Base-by-base conservation (phyloP, 2,888 invertebrate species). In the Oxyteleia sp. region DNA sequence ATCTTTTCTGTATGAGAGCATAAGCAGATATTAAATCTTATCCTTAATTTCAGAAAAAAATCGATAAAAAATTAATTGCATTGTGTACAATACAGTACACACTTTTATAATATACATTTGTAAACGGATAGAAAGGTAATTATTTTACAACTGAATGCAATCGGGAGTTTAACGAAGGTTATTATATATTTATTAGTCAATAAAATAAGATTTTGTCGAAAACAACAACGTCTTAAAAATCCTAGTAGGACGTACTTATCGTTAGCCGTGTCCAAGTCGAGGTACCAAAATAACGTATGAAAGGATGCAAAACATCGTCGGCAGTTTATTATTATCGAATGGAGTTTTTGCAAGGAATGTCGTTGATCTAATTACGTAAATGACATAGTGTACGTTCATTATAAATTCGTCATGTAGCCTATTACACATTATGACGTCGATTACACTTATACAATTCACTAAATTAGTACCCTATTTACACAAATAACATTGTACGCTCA, bases 211-310 rank as follows among this genome's bases (percentile, higher is more conserved):
- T 88, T 87, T 89, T 86, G 86, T 91, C 87, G 84, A 88, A 91
- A 88, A 93, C 90, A 91, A 91, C 90, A 92, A 89, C 88, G 86
- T 84, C 84, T 87, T 82, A 85, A 82, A 75, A 86, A 82, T 88
- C 83, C 78, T 87, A 84, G 68, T 83, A 88, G 89, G 89, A 89
- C 88, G 88, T 89, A 88, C 57, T 79, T 51, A 47, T 75, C 32
- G 10, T 38, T 79, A 79, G 86, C 84, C 83, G 80, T 83, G 82
- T 84, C 86, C 86, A 85, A 71, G 88, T 88, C 86, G 89, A 91
- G 90, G 90, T 92, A 91, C 89, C 89, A 91, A 92, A 91, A 89
- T 91, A 91, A 92, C 89, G 87, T 86, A 90, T 88, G 82, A 89
- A 79, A 90, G 90, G 89, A n/a, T n/a, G n/a, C n/a, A n/a, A n/a